Percentiles rank a stretch among this genome's conserved stretches.
These are phyloP conservation scores for Oreocharis arfaki DNA, from an alignment of 2,113 vertebrate species.

Conservation along the genomic window DNA sequence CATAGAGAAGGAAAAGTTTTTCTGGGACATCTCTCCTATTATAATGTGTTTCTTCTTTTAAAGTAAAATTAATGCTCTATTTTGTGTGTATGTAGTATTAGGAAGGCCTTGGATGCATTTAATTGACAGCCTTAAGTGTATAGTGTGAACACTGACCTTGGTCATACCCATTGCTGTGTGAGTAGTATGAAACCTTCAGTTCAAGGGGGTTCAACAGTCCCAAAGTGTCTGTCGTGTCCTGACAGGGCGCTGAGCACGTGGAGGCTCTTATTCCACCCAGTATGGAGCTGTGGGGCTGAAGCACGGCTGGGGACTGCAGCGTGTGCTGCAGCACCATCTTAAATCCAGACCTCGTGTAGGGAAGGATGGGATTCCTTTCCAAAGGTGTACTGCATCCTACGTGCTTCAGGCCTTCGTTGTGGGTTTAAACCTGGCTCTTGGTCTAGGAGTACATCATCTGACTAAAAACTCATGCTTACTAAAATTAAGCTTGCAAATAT, in stretches of 20 bases:
- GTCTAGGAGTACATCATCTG: neutral
- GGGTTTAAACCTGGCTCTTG: neutral
- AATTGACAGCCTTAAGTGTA: neutral
- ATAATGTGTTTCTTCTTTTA: neutral
- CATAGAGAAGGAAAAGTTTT: neutral
- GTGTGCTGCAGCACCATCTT: neutral
- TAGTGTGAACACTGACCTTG: neutral
- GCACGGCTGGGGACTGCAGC: neutral
- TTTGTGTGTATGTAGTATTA: neutral
- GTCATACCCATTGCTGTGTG: rapidly evolving
- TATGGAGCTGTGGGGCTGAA: rapidly evolving
- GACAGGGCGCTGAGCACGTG: rapidly evolving
- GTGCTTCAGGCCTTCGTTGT: rapidly evolving
- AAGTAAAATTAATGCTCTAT: neutral
- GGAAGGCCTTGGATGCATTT: neutral
- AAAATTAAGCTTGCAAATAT: neutral
- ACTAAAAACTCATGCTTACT: neutral
- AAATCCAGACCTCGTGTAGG: neutral
- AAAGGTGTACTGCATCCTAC: rapidly evolving
- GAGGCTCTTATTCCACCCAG: rapidly evolving
- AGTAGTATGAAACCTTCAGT: neutral
- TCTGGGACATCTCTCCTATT: neutral
- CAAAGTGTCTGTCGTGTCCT: neutral
- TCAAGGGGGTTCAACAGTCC: neutral
- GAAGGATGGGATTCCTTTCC: neutral